These are phyloP conservation scores for Calameuta pallipes DNA, from an alignment of 2,888 invertebrate species.

Conservation along the genomic window DNA sequence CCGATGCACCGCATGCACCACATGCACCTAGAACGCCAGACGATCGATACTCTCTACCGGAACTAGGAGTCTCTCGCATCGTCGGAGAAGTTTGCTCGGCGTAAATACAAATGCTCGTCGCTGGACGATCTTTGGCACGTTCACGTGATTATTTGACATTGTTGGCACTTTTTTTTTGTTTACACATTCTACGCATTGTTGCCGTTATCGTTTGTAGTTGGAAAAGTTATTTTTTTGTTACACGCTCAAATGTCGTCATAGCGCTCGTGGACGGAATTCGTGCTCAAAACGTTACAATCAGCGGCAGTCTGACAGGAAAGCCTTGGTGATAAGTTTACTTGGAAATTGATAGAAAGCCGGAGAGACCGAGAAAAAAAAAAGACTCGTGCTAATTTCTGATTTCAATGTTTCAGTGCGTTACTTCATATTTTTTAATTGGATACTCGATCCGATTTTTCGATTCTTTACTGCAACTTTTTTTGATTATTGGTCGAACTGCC, in stretches of 20 bases:
- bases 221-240: not conserved
- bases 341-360: not conserved
- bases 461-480: too few species aligned
- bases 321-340: not conserved
- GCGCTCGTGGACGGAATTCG: not conserved
- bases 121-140: not conserved
- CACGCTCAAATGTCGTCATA: not conserved
- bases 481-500: not conserved
- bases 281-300: not conserved
- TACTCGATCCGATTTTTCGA: too few species aligned
- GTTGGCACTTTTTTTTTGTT: not conserved
- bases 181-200: not conserved
- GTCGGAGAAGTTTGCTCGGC: not conserved
- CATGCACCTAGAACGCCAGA: not conserved
- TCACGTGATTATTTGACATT: not conserved
- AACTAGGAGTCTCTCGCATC: not conserved
- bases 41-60: not conserved
- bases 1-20: not conserved
- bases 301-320: not conserved
- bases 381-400: not conserved
- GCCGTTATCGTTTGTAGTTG: not conserved
- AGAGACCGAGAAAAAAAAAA: too few species aligned
- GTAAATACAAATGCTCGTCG: not conserved
- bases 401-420: not conserved
- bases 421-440: too few species aligned